phyloP scores from a whole-genome alignment of 2,797 vertebrate genomes.

The Eurystomus glaucurus region DNA sequence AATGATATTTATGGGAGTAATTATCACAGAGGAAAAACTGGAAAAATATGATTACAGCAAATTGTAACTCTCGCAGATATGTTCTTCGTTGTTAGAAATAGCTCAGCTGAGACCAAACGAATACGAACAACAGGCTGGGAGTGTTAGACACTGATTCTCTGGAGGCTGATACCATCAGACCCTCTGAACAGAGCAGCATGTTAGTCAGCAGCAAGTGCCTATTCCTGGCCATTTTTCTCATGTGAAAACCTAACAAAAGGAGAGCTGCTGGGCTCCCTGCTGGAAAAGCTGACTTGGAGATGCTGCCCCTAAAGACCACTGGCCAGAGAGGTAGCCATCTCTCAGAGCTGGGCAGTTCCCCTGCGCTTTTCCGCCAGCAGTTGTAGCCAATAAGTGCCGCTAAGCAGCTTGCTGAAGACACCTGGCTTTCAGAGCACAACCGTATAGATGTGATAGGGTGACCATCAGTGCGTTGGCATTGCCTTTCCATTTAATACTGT shows the following conservation, averaged over 20 bases:
- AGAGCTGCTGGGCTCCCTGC: background rate
- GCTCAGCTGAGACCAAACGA: constrained; percentile 48
- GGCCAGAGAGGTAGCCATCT: background rate
- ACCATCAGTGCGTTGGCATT: background rate
- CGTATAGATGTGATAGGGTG: fast-evolving
- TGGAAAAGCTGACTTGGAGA: background rate
- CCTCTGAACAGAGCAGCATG: constrained; percentile 42
- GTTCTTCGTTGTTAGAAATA: constrained; percentile 60
- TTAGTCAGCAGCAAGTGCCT: constrained; percentile 2
- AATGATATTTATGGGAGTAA: constrained; percentile 72
- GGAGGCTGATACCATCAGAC: constrained; percentile 48
- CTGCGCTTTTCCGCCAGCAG: background rate
- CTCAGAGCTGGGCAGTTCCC: background rate
- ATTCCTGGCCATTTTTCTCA: background rate
- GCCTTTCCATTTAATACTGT: background rate
- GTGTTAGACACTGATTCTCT: constrained; percentile 36
- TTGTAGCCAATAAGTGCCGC: background rate
- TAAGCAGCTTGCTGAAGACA: background rate
- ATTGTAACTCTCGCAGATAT: constrained; percentile 55
- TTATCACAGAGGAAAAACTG: constrained; percentile 63
- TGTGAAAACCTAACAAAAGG: background rate
- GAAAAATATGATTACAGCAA: constrained; percentile 68
- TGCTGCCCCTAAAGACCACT: background rate
- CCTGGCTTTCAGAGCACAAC: fast-evolving
- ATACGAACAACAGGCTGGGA: constrained; percentile 31